phyloP scores from a whole-genome alignment of 2,888 invertebrate species.

The Ctena decussata region DNA sequence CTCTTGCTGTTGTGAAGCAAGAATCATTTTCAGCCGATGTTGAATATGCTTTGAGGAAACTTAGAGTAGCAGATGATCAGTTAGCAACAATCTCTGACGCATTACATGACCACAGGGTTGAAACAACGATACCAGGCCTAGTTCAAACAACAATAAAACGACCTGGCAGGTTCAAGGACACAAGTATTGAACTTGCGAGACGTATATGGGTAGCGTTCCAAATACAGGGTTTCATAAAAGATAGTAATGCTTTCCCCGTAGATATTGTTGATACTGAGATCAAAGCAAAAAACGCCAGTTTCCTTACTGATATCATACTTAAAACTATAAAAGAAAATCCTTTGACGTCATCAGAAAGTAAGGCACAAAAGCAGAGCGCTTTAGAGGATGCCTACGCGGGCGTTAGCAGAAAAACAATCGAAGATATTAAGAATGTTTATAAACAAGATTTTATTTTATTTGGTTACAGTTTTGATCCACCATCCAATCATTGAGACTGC shows the following conservation, averaged over 20 bases:
- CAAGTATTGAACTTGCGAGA: not conserved
- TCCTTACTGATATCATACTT: not conserved
- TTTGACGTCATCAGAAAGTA: constrained; percentile 7
- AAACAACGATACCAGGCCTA: constrained; percentile 20
- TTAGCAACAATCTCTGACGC: not conserved
- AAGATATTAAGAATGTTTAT: not conserved
- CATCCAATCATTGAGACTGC: too few relatives aligned
- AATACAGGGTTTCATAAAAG: constrained; percentile 19
- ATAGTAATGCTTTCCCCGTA: not conserved
- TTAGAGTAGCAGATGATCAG: not conserved
- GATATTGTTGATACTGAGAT: not conserved
- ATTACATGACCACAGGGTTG: constrained; percentile 18
- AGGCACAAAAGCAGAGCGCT: not conserved
- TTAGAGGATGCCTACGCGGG: constrained; percentile 7
- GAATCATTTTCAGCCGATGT: constrained; percentile 40
- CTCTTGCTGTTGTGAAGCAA: constrained; percentile 15
- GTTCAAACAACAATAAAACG: not conserved
- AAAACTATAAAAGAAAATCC: not conserved
- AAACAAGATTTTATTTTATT: constrained; percentile 18
- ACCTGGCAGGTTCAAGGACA: too few relatives aligned
- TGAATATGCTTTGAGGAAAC: not conserved
- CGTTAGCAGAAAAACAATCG: not conserved
- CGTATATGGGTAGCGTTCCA: constrained; percentile 3
- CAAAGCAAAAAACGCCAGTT: not conserved
- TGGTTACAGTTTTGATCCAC: not conserved